phyloP scores from a whole-genome alignment of 2,797 vertebrate species.

The Lemur catta region DNA sequence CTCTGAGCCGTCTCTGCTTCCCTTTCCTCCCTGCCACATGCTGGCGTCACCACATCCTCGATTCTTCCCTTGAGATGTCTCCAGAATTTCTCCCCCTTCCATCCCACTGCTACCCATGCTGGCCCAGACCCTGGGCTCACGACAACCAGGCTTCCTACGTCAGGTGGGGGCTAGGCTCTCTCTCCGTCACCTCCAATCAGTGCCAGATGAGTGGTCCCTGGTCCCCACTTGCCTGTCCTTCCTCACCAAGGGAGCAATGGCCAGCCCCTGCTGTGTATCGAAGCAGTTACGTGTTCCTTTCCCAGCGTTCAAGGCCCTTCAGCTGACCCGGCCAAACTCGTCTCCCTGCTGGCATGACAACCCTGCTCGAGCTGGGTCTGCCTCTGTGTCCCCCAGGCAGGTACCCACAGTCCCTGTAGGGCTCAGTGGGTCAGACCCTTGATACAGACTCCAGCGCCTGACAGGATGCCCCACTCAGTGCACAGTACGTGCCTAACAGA shows the following conservation, averaged over 20 bases:
- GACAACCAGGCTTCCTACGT: background rate
- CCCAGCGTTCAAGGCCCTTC: background rate
- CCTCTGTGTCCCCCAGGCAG: background rate
- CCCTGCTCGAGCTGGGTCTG: background rate
- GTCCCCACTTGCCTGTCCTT: background rate
- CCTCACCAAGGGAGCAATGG: background rate
- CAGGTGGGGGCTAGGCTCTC: background rate
- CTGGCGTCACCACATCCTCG: background rate
- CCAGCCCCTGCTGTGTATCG: fast-evolving
- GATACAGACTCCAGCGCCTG: background rate
- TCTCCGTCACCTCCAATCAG: background rate
- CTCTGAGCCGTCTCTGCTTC: too few species aligned
- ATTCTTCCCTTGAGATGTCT: background rate
- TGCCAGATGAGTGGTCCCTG: fast-evolving
- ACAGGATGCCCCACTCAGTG: background rate
- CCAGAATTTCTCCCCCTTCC: background rate
- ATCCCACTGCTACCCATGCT: background rate
- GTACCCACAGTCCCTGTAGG: background rate
- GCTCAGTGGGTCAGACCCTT: background rate
- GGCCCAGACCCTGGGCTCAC: background rate
- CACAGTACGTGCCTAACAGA: background rate
- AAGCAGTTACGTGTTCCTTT: fast-evolving
- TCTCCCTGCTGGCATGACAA: background rate
- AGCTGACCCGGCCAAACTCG: too few species aligned
- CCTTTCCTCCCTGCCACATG: background rate